Base-by-base conservation (phyloP, 2,888 invertebrate species). In the Ormia ochracea region DNA sequence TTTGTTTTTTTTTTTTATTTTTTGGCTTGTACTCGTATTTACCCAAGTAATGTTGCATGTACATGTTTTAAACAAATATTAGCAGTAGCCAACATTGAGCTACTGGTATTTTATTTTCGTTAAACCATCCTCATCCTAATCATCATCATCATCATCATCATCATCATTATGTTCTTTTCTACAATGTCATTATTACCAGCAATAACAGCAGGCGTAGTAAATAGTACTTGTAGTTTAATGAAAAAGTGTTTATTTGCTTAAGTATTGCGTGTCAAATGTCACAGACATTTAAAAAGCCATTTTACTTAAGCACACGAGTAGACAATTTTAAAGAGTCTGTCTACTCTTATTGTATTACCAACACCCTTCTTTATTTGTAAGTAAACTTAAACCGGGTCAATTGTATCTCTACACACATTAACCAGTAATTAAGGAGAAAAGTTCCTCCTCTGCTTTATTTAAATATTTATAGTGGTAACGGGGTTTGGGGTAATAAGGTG, bases 221-320 rank as follows among this genome's bases (percentile, higher is more conserved):
- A 4, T n/a, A 38, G 19, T 38, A 17, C 14, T 28, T 4, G 14
- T 23, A 6, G 54, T 4, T 19, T 17, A 54, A 33, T n/a, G 19
- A 63, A 66, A 48, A 26, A 28, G 12, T n/a, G n/a, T 73, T 70
- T 70, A 66, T 65, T 66, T 66, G 33, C 31, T 52, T 52, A 72
- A 41, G 52, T 70, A 68, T 72, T 76, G 80, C 66, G 80, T 80
- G 80, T 80, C 80, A 80, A 56, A 80, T 80, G 80, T 76, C 80
- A 80, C 66, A 80, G 61, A 36, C 66, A 26, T 74, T 50, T 45
- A 72, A 41, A 28, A 45, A 59, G 12, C 58, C 45, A 63, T 48
- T 38, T 56, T 58, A 48, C 48, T 56, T 7, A 9, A 33, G 17
- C 12, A 50, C 12, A 69, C 26, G 41, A 28, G 12, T n/a, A n/a